Evolutionary conservation across 2,797 vertebrate species (phyloP), one percentile per base, ranked within the genome.

Genomic region (Enteromius thamalakanensis): DNA sequence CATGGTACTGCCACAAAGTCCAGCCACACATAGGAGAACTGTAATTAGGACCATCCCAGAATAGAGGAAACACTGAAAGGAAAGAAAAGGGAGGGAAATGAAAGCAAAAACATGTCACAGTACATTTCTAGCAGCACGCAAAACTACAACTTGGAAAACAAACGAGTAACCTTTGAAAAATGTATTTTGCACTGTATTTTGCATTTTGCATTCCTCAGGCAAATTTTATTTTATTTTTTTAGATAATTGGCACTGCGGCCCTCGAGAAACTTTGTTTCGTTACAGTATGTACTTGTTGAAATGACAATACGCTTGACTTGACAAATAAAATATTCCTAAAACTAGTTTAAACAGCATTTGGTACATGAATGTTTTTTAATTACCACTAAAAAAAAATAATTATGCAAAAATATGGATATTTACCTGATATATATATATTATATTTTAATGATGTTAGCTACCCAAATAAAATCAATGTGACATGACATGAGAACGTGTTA

Each of bases 41-140:
- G 87, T 87, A 89, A 90, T 90, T 90, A 87, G 26, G 83, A 81
- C 69, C 60, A 32, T 88, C 87, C 86, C 83, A 90, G 86, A 89
- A 89, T 88, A 89, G 86, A 75, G 80, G 32, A 79, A 79, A 84
- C 70, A 71, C 51, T 60, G 53, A 64, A 68, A 70, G 47, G 49
- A 21, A 49, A 55, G 42, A 74, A 62, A 40, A 70, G 76, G 9
- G 69, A 55, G 76, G 69, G 67, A 60, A 75, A 60, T 67, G 40
- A 76, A 32, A 55, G 51, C 34, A 74, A 77, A 60, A 58, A 80
- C 34, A 75, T 42, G 69, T 75, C 32, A 82, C 29, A 69, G 53
- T n/a, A 26, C 83, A 72, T 83, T 49, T 87, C 37, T 42, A 53
- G 62, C 84, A 82, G 42, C 68, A 82, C 74, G 79, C 65, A 69